phyloP scores from a whole-genome alignment of 2,113 vertebrate genomes.

The Rhinoderma darwinii region DNA sequence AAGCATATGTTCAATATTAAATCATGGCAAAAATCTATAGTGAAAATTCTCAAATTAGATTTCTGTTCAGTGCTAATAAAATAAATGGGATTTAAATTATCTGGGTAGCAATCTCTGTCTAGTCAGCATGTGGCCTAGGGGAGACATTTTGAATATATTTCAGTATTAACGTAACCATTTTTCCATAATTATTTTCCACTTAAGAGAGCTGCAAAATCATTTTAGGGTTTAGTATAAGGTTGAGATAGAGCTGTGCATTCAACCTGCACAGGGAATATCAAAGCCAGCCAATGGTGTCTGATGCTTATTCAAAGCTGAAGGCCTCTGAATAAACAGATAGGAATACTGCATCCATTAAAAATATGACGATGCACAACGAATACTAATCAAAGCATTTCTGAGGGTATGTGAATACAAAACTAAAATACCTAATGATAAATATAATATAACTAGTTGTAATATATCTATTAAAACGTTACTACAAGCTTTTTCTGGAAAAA shows the following conservation, averaged over 20 bases:
- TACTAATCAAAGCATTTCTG: not conserved
- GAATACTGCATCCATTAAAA: not conserved
- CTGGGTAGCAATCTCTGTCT: not conserved
- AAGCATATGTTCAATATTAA: not conserved
- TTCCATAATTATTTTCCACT: conserved; percentile 20
- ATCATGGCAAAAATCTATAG: not conserved
- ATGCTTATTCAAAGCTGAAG: not conserved
- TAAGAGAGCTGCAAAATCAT: conserved; percentile 18
- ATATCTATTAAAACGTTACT: not conserved
- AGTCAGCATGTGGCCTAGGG: not conserved
- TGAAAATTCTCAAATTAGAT: conserved; percentile 2
- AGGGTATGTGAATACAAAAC: not conserved
- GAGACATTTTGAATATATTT: conserved; percentile 34
- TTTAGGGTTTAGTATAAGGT: conserved; percentile 27
- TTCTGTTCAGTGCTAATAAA: not conserved
- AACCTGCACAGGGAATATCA: not conserved
- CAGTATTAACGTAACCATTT: conserved; percentile 24
- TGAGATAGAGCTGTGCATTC: not conserved
- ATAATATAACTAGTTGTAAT: not conserved
- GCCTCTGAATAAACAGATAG: conserved; percentile 3
- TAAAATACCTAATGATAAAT: not conserved
- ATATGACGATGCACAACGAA: not conserved
- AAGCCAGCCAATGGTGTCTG: not conserved
- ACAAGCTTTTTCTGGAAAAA: no score
- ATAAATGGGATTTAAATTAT: not conserved